phyloP scores from a whole-genome alignment of 2,888 invertebrate species.

The Oasisia sp. region DNA sequence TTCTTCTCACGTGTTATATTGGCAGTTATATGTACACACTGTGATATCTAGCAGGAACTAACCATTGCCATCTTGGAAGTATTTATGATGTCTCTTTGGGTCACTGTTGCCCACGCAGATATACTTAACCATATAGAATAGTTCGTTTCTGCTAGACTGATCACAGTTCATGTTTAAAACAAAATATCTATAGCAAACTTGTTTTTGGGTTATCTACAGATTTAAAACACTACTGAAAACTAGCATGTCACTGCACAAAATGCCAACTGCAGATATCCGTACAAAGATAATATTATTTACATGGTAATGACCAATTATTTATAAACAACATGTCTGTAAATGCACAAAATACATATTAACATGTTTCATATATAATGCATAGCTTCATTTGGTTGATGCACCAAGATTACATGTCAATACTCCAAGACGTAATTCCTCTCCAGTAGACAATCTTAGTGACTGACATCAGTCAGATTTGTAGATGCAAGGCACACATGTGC shows the following conservation, averaged over 20 bases:
- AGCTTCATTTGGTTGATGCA: not conserved
- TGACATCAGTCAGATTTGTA: not conserved
- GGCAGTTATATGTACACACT: not conserved
- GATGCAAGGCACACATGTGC: not conserved
- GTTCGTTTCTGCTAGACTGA: not conserved
- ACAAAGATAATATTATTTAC: conserved; percentile 17
- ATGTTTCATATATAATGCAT: conserved; percentile 14
- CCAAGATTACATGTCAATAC: not conserved
- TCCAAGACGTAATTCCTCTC: not conserved
- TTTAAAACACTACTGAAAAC: conserved; percentile 9
- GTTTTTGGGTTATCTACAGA: not conserved
- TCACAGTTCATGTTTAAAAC: not conserved
- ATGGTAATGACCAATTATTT: not conserved
- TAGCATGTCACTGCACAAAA: not conserved
- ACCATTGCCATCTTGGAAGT: not conserved
- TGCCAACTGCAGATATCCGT: not conserved
- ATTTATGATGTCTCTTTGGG: not conserved
- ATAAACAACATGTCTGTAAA: not conserved
- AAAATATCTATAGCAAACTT: not conserved
- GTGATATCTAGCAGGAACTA: not conserved
- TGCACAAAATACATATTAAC: not conserved
- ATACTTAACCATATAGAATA: not conserved
- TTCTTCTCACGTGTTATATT: not conserved
- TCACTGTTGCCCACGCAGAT: not conserved
- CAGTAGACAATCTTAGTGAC: not conserved